Evolutionary conservation across 2,113 vertebrate genomes (phyloP).

Genomic region (Leucopsar rothschildi): DNA sequence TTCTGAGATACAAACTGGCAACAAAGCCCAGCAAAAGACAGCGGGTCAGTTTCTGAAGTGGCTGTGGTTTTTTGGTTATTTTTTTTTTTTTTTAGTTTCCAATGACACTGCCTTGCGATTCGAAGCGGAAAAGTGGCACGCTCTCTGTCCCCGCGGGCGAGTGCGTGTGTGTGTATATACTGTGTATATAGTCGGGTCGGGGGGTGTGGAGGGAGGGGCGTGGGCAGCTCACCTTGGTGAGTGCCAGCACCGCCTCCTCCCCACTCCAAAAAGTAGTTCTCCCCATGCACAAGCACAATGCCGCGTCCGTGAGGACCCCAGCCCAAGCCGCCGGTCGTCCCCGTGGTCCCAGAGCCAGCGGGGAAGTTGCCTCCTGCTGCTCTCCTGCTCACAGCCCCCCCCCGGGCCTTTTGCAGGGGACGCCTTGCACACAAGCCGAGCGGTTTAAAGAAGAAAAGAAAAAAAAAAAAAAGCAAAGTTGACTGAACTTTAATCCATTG

Average conservation of each 20-base stretch:
- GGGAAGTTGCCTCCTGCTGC: not conserved
- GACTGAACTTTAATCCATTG: slow-evolving; percentile 18
- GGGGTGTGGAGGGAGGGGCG: not conserved
- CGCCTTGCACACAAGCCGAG: slow-evolving; percentile 42
- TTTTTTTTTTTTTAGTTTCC: not conserved
- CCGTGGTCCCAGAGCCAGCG: not conserved
- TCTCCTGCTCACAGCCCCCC: not conserved
- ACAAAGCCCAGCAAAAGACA: not conserved
- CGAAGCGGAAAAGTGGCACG: slow-evolving; percentile 38
- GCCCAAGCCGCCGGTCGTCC: not conserved
- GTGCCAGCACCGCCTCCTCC: not conserved
- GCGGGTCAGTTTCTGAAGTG: slow-evolving; percentile 8
- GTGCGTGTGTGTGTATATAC: slow-evolving; percentile 51
- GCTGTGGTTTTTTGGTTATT: not conserved
- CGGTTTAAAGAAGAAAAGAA: slow-evolving; percentile 5
- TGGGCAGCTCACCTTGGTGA: not conserved
- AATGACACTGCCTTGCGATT: slow-evolving; percentile 63
- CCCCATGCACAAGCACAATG: slow-evolving; percentile 76
- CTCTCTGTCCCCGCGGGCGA: not conserved
- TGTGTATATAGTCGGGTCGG: slow-evolving; percentile 59
- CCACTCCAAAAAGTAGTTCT: not conserved
- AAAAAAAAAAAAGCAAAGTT: not conserved
- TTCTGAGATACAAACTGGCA: slow-evolving; percentile 69
- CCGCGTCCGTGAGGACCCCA: slow-evolving; percentile 27
- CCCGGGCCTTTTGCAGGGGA: not conserved